Percentiles rank a stretch among this genome's conserved stretches.
phyloP scores from a whole-genome alignment of 2,888 invertebrate species.

The Leptinotarsa juncta region DNA sequence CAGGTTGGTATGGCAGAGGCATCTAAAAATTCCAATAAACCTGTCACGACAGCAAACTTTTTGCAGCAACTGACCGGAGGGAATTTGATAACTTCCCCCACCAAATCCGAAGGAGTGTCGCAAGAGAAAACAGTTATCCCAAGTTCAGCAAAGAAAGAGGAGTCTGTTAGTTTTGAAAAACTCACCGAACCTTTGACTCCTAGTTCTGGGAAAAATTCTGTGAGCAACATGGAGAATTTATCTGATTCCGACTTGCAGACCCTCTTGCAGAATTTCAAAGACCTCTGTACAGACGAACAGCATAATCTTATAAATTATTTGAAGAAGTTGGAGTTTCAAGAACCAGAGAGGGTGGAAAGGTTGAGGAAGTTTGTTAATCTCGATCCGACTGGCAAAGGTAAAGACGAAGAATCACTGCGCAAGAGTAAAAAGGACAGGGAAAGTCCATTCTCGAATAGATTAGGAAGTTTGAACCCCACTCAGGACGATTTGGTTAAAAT shows the following conservation, averaged over 20 bases:
- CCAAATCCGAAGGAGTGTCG: conserved; percentile 27
- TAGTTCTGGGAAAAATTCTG: conserved; percentile 45
- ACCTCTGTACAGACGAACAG: conserved; percentile 83
- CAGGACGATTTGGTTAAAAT: conserved; percentile 49
- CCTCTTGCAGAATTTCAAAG: conserved; percentile 83
- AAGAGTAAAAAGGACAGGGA: conserved; percentile 37
- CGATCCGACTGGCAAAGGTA: conserved; percentile 53
- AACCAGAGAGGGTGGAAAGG: conserved; percentile 82
- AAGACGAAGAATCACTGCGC: conserved; percentile 53
- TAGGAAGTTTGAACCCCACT: conserved; percentile 63
- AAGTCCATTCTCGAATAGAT: conserved; percentile 67
- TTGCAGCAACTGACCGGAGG: conserved; percentile 59
- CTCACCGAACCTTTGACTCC: conserved; percentile 49
- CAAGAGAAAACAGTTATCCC: conserved; percentile 37
- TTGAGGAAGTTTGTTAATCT: conserved; percentile 81
- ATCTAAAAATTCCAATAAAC: conserved; percentile 67
- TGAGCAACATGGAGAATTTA: conserved; percentile 74
- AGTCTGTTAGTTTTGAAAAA: conserved; percentile 41
- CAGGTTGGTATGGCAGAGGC: conserved; percentile 76
- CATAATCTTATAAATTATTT: conserved; percentile 84
- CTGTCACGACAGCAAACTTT: conserved; percentile 68
- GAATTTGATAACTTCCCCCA: background rate
- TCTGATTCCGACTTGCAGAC: conserved; percentile 86
- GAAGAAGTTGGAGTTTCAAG: conserved; percentile 82
- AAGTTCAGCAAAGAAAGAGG: conserved; percentile 26